Evolutionary conservation across 1,140 invertebrate genomes (phyloP), one percentile per base, ranked within the genome.

Genomic region (Lutraria rhynchaena): DNA sequence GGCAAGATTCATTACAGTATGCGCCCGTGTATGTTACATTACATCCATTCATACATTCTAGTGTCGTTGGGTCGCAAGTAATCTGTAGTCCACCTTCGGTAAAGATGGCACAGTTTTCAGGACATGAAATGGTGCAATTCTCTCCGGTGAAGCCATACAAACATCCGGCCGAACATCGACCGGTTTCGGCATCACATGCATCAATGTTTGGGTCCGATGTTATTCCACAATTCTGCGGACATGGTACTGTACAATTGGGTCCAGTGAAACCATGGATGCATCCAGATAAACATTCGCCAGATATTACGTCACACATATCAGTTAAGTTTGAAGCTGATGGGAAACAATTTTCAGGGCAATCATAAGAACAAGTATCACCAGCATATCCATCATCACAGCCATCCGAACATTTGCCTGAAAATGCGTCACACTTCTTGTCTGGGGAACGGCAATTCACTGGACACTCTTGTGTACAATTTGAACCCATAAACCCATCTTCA

Each of bases 221-320:
- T 27, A 29, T 29, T n/a, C n/a, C 24, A 67, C 63, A 67, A 7
- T 31, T 51, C 9, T 33, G 22, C 19, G 63, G 63, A 49, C 63
- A 67, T 46, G 31, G 15, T 17, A 67, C 22, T 19, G 63, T n/a
- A n/a, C 63, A 67, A 22, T 67, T 67, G 17, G 41, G 27, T 49
- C 63, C 63, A 15, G 63, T 27, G 44, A 46, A 67, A 0, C 63
- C 41, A n/a, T 13, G 13, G 11, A 27, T 49, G 19, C 63, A 67
- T 7, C 63, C 63, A 13, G 27, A 27, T 7, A 67, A 31, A 49
- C 63, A 67, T 49, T 49, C 63, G 0, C 33, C 22, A 15, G 41
- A 27, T 7, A 15, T 33, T 7, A 2, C 24, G 29, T 67, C 17
- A 19, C 63, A 67, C 13, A 24, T 46, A 19, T 67, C 60, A 5